phyloP scores from a whole-genome alignment of 2,113 vertebrate species.

The Climacteris rufus region DNA sequence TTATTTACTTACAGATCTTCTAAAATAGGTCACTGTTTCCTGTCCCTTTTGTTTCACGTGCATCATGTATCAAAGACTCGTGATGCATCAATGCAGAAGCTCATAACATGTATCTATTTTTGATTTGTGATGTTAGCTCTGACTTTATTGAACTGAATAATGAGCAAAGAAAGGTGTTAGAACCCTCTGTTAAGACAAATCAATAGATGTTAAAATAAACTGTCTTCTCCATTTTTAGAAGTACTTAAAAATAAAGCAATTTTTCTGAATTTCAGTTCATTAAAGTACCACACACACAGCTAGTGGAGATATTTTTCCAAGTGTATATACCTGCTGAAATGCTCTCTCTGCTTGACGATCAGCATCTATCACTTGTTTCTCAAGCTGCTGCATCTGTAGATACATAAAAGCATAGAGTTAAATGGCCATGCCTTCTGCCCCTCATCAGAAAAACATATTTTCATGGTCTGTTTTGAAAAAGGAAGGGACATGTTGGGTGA shows the following conservation, averaged over 20 bases:
- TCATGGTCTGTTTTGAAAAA: neutral
- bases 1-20: neutral
- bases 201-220: neutral
- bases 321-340: constrained; percentile 85
- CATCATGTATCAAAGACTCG: neutral
- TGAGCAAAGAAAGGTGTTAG: neutral
- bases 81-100: neutral
- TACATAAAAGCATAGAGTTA: neutral
- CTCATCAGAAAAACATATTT: neutral
- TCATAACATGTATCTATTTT: neutral
- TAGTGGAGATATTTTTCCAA: neutral
- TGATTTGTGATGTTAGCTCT: neutral
- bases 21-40: neutral
- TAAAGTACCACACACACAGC: neutral
- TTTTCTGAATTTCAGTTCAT: neutral
- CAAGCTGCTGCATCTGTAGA: constrained; percentile 91
- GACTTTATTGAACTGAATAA: neutral
- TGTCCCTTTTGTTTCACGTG: neutral
- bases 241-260: neutral
- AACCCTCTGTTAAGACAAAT: neutral
- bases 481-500: neutral
- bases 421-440: neutral
- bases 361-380: constrained; percentile 90
- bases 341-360: constrained; percentile 89
- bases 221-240: neutral